Evolutionary conservation across 2,888 invertebrate genomes (phyloP).

Genomic region (Torymus tubicola): DNA sequence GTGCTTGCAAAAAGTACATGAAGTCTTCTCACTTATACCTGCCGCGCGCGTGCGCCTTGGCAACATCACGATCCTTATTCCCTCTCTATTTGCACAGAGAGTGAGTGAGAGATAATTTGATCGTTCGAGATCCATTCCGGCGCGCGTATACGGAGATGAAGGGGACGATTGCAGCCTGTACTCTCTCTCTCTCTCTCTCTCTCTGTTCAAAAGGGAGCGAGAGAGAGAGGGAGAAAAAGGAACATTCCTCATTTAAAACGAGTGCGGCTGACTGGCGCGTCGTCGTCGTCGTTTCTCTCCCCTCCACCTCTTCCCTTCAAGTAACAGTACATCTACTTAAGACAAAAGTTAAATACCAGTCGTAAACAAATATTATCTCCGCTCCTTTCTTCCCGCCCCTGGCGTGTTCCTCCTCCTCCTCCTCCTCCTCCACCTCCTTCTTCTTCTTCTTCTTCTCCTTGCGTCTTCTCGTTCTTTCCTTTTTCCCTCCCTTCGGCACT

Average conservation of each 20-base stretch:
- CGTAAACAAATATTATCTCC: constrained; percentile 52
- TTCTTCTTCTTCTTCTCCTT: not conserved
- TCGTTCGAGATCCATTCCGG: no score
- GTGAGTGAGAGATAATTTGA: no score
- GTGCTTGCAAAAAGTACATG: no score
- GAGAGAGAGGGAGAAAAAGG: no score
- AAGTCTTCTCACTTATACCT: no score
- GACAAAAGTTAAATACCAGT: constrained; percentile 44
- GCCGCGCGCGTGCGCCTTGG: no score
- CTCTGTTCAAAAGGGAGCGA: no score
- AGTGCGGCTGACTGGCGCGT: not conserved
- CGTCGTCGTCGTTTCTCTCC: not conserved
- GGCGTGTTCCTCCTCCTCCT: not conserved
- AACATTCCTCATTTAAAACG: constrained; percentile 28
- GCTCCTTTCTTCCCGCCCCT: not conserved
- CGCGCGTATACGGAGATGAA: no score
- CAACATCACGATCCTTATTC: no score
- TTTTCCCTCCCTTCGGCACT: not conserved
- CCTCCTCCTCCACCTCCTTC: not conserved
- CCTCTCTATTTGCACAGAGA: no score
- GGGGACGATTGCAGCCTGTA: no score
- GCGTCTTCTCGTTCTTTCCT: not conserved
- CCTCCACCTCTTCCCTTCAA: constrained; percentile 6
- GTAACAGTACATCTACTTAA: constrained; percentile 28
- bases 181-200: no score